Conservation (phyloP, 2,113 vertebrate genomes). For the Ptilonorhynchus violaceus region DNA sequence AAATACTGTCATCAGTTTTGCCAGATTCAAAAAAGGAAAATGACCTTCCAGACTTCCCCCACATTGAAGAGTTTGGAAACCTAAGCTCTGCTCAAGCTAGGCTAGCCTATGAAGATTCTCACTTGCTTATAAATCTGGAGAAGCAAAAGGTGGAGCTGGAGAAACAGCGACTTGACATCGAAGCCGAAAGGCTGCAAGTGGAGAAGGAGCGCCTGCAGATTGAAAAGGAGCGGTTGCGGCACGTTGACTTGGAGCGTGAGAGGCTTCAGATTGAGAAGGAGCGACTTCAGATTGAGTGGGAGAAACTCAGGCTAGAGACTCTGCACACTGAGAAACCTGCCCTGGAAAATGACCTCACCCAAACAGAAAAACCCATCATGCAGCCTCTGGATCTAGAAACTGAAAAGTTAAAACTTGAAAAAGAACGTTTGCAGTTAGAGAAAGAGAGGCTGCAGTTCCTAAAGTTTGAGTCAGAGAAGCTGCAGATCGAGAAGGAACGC, state of each 20-base stretch:
- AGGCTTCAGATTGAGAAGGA: conserved; percentile 88
- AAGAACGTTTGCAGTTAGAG: conserved; percentile 88
- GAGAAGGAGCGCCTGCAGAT: conserved; percentile 88
- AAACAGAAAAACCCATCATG: conserved; percentile 73
- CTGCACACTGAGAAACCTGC: conserved; percentile 75
- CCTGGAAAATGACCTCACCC: conserved; percentile 72
- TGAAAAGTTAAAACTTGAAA: conserved; percentile 88
- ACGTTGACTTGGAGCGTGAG: conserved; percentile 83
- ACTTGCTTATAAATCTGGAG: conserved; percentile 84
- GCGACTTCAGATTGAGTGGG: conserved; percentile 85
- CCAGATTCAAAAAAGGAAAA: conserved; percentile 85
- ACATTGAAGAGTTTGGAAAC: conserved; percentile 84
- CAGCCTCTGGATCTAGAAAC: conserved; percentile 84
- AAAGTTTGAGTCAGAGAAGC: conserved; percentile 88
- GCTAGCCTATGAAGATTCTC: conserved; percentile 76
- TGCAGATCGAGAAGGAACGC: conserved; percentile 92
- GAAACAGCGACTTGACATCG: conserved; percentile 85
- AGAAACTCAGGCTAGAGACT: conserved; percentile 80
- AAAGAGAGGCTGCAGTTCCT: conserved; percentile 91
- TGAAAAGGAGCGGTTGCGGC: conserved; percentile 85
- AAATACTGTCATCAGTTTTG: conserved; percentile 88
- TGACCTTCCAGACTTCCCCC: conserved; percentile 81
- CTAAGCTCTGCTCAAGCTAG: conserved; percentile 82
- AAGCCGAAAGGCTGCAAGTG: conserved; percentile 85
- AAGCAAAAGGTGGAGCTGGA: conserved; percentile 91